These are phyloP conservation scores for Amblyornis subalaris DNA, from an alignment of 2,113 vertebrate genomes.

Conservation along the genomic window DNA sequence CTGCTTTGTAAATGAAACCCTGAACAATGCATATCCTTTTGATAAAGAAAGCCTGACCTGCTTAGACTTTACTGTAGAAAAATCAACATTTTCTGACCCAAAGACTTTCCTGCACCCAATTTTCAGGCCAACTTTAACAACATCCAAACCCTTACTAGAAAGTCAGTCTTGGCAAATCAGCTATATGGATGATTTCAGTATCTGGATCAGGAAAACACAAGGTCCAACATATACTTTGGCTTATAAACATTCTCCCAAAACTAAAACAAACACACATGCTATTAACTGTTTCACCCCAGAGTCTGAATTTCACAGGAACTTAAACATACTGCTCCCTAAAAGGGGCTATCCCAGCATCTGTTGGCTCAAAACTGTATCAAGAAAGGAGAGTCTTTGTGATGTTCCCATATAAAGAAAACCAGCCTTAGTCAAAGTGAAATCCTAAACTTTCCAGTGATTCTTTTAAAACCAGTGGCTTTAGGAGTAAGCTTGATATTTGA, in stretches of 20 bases:
- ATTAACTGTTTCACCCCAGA: background rate
- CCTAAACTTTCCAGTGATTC: conserved; percentile 27
- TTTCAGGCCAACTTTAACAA: background rate
- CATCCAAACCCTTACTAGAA: background rate
- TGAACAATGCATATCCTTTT: background rate
- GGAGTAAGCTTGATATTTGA: conserved; percentile 9
- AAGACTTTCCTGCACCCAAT: background rate
- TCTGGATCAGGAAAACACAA: background rate
- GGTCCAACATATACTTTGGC: background rate
- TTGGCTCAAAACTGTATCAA: conserved; percentile 18
- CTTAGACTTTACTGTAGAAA: background rate
- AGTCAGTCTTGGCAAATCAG: background rate
- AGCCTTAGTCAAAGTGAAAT: conserved; percentile 41
- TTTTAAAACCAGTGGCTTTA: conserved; percentile 25
- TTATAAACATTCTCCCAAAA: background rate
- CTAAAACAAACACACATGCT: background rate
- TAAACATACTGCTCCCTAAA: background rate
- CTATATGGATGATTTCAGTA: background rate
- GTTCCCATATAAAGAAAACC: conserved; percentile 22
- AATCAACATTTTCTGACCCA: background rate
- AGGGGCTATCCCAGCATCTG: background rate
- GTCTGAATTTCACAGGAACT: background rate
- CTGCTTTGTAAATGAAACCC: background rate
- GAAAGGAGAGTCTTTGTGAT: background rate
- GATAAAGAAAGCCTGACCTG: background rate